Base-by-base conservation (phyloP, 2,888 invertebrate genomes). In the Athalia circularis region DNA sequence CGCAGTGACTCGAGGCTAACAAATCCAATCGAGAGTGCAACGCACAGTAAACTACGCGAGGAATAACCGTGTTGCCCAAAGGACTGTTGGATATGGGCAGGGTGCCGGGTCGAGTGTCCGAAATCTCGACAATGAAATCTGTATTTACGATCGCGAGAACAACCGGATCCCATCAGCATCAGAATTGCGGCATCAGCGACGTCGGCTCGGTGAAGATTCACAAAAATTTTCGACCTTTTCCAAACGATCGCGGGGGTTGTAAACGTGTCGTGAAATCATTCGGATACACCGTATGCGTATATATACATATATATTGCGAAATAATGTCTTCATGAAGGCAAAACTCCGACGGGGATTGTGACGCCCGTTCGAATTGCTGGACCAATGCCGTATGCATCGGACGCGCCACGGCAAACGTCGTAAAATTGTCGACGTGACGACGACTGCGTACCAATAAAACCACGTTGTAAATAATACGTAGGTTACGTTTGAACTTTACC, bases 21-120 rank as follows among this genome's bases (percentile, higher is more conserved):
- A 77, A 80, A 70, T 75, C 62, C 79, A 79, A 82, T 81, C 81
- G 80, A 79, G 79, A 57, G 68, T 77, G 67, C 72, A 15, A 64
- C 29, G 62, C 62, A 61, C 50, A 62, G 62, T 6, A 50, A 29
- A 62, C 74, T 11, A 15, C 29, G 62, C 11, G 62, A n/a, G n/a
- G 54, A 8, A 15, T 13, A 62, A 8, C 62, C 62, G 8, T 15
- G 29, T 29, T 13, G 29, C 13, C 13, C 62, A 4, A n/a, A 29
- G 62, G 15, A 13, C 62, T 29, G 29, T 29, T 29, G 29, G 29
- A 29, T 29, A 29, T 29, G 2, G 29, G 29, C 6, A 7, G 8
- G 48, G 13, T 4, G 47, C 8, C 13, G 47, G 8, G 67, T 29
- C 43, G 47, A 59, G 72, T 43, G 72, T 45, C 72, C 45, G 72